These are phyloP conservation scores for Pteronotus mesoamericanus DNA, from an alignment of 2,797 vertebrate species.

Conservation along the genomic window DNA sequence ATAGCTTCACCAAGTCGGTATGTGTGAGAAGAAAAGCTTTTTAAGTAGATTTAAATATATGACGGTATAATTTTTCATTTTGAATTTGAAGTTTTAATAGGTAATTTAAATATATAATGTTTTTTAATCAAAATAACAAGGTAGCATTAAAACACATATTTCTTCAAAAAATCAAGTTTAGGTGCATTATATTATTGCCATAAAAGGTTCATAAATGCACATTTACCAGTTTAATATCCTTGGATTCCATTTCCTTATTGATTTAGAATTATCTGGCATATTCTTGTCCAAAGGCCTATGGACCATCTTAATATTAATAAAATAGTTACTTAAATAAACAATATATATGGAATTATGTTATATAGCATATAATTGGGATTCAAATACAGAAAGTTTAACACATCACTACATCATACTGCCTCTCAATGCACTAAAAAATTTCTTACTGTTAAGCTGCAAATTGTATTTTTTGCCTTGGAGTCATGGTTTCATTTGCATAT, in stretches of 20 bases:
- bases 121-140: neutral
- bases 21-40: neutral
- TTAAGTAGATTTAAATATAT: neutral
- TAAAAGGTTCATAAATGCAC: neutral
- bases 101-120: neutral
- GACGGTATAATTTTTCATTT: neutral
- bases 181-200: neutral
- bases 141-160: neutral
- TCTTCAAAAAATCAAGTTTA: neutral
- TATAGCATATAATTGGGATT: neutral
- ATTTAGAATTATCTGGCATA: neutral
- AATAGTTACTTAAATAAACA: neutral
- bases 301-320: neutral
- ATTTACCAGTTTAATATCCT: neutral
- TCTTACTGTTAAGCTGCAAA: neutral
- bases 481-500: neutral
- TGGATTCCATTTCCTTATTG: neutral
- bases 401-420: neutral
- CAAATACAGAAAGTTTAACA: neutral
- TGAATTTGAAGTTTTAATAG: neutral
- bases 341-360: too few relatives aligned
- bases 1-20: neutral
- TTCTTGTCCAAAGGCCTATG: neutral
- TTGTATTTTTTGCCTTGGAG: neutral
- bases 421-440: neutral